A percentile compares a stretch with the other conserved stretches of the same genome.
phyloP scores from a whole-genome alignment of 2,113 vertebrate genomes.

The Anthoscopus minutus region DNA sequence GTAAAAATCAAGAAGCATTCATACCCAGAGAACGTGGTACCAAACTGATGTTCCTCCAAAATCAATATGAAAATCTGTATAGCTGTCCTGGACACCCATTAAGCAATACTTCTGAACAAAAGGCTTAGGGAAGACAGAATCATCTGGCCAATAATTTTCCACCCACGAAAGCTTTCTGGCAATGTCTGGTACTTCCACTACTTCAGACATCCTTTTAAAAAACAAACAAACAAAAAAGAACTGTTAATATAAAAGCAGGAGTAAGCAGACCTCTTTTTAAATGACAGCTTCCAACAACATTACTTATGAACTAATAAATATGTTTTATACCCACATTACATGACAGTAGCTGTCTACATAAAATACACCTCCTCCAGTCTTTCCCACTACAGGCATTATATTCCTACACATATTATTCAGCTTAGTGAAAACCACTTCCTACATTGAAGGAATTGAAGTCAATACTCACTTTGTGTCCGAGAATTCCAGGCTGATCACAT shows the following conservation, averaged over 20 bases:
- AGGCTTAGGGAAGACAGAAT: conserved; percentile 97
- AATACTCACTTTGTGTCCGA: conserved; percentile 93
- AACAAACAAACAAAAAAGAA: neutral
- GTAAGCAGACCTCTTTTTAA: neutral
- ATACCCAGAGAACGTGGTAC: conserved; percentile 99
- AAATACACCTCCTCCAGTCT: neutral
- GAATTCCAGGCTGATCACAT: conserved; percentile 99
- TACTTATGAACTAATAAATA: neutral
- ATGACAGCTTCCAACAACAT: neutral
- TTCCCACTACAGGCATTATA: neutral
- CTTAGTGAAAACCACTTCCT: neutral
- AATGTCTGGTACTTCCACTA: conserved; percentile 94
- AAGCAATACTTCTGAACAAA: conserved; percentile 99
- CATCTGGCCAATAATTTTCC: conserved; percentile 98
- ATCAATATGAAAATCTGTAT: conserved; percentile 99
- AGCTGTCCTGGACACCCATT: conserved; percentile 97
- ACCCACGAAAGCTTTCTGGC: conserved; percentile 98
- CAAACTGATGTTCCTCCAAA: conserved; percentile 98
- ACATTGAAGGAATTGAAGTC: neutral
- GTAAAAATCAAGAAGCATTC: conserved; percentile 13
- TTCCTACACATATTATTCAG: neutral
- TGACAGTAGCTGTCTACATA: neutral
- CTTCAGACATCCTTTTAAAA: conserved; percentile 87
- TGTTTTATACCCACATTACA: neutral
- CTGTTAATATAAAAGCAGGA: neutral